Evolutionary conservation across 2,797 vertebrate species (phyloP).

Genomic region (Brachyrhaphis roseni): DNA sequence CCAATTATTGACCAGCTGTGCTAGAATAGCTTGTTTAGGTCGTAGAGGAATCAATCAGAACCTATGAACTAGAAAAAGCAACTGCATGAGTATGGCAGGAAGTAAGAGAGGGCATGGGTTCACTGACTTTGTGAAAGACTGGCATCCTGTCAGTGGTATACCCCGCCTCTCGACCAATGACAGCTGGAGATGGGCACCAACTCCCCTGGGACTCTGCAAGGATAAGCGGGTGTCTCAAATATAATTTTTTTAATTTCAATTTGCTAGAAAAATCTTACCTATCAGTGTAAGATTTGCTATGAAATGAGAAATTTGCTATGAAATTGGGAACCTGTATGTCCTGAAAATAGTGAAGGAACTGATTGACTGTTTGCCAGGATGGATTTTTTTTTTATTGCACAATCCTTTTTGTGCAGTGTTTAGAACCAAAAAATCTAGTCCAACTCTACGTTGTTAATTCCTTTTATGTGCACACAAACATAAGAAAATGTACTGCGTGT

Average conservation of each 20-base stretch:
- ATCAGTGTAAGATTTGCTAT: not conserved
- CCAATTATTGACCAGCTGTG: slow-evolving; percentile 9
- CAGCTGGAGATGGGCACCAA: not conserved
- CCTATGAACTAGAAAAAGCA: slow-evolving; percentile 10
- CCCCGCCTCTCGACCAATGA: not conserved
- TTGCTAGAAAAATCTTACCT: not conserved
- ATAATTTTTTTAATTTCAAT: not conserved
- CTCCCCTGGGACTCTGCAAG: not conserved
- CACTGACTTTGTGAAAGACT: not conserved
- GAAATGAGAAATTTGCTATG: not conserved
- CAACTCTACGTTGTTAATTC: not conserved
- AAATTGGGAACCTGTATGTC: not conserved
- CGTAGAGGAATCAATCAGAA: slow-evolving; percentile 69
- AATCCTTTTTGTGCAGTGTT: not conserved
- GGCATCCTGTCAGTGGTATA: not conserved
- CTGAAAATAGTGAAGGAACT: slow-evolving; percentile 1
- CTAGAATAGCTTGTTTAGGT: slow-evolving; percentile 26
- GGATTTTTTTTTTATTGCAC: not conserved
- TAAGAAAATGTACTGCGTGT: not conserved
- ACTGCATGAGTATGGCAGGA: slow-evolving; percentile 48
- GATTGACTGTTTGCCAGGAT: not conserved
- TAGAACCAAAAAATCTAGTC: not conserved
- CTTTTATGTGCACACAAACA: not conserved
- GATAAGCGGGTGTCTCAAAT: not conserved
- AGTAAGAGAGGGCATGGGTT: slow-evolving; percentile 9